Base-by-base conservation (phyloP, 1,140 invertebrate genomes). In the Tetramorium alpestre region DNA sequence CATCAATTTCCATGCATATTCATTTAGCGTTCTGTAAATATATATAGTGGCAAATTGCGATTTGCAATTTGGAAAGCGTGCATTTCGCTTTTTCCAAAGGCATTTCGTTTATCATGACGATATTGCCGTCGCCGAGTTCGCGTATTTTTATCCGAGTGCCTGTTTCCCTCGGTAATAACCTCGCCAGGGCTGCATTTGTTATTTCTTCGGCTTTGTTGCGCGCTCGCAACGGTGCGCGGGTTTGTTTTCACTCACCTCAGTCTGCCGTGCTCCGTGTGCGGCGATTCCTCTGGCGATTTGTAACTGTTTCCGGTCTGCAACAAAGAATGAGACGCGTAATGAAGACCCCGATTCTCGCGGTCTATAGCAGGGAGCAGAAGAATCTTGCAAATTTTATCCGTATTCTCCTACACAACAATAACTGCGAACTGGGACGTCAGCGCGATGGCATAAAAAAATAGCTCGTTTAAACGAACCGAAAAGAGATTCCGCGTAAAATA, bases 291-390 rank as follows among this genome's bases (percentile, higher is more conserved):
- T 41, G 92, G 85, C 85, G 92, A 93, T 91, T 95, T 95, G 90
- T 93, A 94, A 85, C 93, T 93, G 88, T 93, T 94, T 58, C 92
- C 94, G 70, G 93, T 93, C 95, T 95, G 93, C 22, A 95, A 95
- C 76, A 93, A 41, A 89, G 87, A 93, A 88, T 25, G 49, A 82
- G n/a, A 51, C 47, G 38, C 18, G 38, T 89, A 82, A 58, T 75
- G 58, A 87, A 77, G 67, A 64, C 25, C 41, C 18, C 51, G 69
- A 60, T 75, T 41, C 69, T 73, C 80, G 25, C 11, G 54, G 54
- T 72, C 13, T 69, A 28, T 54, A 47, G 38, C 18, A n/a, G 49
- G n/a, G 38, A 60, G 44, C 28, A 62, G 72, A 82, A 58, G 47
- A 65, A 78, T 54, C 25, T 33, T 25, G 54, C 41, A 44, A 56